Evolutionary conservation across 2,888 invertebrate genomes (phyloP).

Genomic region (Hirtodrosophila trivittata): DNA sequence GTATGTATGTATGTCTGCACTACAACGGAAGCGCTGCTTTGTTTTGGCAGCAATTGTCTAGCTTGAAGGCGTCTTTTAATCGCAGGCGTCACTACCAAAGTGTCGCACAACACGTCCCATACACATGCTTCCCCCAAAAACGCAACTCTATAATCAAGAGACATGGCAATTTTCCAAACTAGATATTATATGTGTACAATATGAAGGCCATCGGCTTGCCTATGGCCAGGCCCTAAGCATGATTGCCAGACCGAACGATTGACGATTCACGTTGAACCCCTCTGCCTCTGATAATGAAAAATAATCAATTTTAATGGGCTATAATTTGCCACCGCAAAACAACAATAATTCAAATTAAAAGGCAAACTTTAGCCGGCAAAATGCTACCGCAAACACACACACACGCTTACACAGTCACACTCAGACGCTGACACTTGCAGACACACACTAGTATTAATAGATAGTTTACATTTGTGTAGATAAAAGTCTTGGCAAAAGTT

Average conservation of each 20-base stretch:
- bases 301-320: conserved; percentile 75
- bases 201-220: not conserved
- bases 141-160: conserved; percentile 32
- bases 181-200: conserved; percentile 18
- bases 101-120: conserved; percentile 33
- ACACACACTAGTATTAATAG: conserved; percentile 32
- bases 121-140: conserved; percentile 9
- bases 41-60: conserved; percentile 33
- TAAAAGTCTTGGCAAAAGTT: conserved; percentile 53
- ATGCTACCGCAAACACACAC: conserved; percentile 41
- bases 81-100: conserved; percentile 40
- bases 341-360: conserved; percentile 66
- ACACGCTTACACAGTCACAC: conserved; percentile 8
- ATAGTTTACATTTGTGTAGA: conserved; percentile 52
- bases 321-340: conserved; percentile 68
- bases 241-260: conserved; percentile 10
- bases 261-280: not conserved
- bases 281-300: conserved; percentile 55
- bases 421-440: conserved; percentile 3
- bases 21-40: conserved; percentile 29
- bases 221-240: conserved; percentile 1
- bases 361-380: conserved; percentile 59
- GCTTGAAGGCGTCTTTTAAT: conserved; percentile 32
- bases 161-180: conserved; percentile 35
- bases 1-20: not conserved